These are phyloP conservation scores for Plebejus anna DNA, from an alignment of 2,888 invertebrate species.

Conservation along the genomic window DNA sequence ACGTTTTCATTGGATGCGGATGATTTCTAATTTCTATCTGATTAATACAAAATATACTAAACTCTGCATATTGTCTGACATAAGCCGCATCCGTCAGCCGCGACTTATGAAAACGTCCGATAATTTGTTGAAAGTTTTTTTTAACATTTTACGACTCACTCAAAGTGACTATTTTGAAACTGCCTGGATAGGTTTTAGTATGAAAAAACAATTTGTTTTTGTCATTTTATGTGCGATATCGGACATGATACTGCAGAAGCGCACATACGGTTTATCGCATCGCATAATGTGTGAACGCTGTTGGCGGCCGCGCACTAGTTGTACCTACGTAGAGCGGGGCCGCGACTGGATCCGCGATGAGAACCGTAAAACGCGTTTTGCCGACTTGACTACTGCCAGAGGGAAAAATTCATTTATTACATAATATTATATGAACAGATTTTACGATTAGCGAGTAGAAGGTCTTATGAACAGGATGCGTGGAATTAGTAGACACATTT, in stretches of 20 bases:
- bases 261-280: neutral
- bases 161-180: neutral
- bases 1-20: no score
- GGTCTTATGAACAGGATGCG: no score
- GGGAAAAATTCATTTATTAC: neutral
- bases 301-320: constrained; percentile 29
- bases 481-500: neutral
- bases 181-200: neutral
- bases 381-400: neutral
- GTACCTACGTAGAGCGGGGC: constrained; percentile 38
- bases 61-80: no score
- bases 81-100: no score
- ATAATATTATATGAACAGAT: neutral
- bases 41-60: no score
- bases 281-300: neutral
- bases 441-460: neutral
- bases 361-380: neutral
- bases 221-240: no score
- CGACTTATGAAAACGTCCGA: no score
- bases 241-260: neutral
- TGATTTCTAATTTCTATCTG: no score
- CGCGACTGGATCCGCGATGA: constrained; percentile 38
- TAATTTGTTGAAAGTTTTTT: no score
- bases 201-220: no score
- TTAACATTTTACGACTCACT: neutral